Evolutionary conservation across 2,797 vertebrate species (phyloP).

Genomic region (Sebastes minor): DNA sequence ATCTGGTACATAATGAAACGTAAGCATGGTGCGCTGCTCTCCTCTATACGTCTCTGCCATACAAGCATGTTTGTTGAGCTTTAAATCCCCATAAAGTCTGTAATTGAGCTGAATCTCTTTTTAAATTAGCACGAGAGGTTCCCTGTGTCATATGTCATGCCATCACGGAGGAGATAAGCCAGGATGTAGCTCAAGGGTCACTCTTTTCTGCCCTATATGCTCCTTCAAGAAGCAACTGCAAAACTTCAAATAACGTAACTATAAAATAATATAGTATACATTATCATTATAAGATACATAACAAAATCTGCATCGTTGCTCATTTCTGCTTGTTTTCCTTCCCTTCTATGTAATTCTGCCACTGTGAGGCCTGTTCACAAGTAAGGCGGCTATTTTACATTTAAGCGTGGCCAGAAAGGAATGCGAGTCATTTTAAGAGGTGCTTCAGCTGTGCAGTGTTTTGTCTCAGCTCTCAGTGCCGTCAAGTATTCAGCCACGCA

Average conservation of each 20-base stretch:
- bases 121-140: conserved; percentile 15
- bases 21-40: background rate
- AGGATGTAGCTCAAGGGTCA: background rate
- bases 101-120: conserved; percentile 7
- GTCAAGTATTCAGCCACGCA: conserved; percentile 27
- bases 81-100: background rate
- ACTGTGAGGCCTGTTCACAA: conserved; percentile 13
- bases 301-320: background rate
- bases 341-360: background rate
- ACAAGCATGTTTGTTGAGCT: background rate
- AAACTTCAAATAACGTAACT: background rate
- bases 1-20: background rate
- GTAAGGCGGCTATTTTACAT: conserved; percentile 51
- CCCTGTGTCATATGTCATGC: conserved; percentile 17
- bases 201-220: background rate
- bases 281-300: background rate
- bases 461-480: conserved; percentile 49
- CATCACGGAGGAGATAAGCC: background rate
- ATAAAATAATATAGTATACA: background rate
- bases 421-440: conserved; percentile 75
- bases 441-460: conserved; percentile 45
- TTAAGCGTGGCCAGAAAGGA: conserved; percentile 50
- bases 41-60: background rate
- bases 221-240: background rate
- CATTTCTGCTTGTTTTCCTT: background rate